A percentile compares a stretch with the other conserved stretches of the same genome.
Evolutionary conservation across 2,888 invertebrate genomes (phyloP).

Genomic region (Pammene fasciana): DNA sequence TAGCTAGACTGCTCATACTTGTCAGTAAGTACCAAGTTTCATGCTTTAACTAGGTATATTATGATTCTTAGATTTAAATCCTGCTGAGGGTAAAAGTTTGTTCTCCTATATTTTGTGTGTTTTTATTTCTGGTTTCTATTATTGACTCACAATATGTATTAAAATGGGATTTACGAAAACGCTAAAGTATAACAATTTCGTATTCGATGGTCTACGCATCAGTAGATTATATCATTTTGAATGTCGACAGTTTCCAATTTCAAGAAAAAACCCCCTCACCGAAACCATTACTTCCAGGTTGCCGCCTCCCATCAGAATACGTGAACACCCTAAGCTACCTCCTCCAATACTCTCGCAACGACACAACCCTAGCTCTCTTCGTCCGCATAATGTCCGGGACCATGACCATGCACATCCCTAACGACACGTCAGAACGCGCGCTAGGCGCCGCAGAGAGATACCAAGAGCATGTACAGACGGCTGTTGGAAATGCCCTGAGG

Average conservation of each 20-base stretch:
- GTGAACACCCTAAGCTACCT: slow-evolving; percentile 84
- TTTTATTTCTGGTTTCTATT: too few relatives aligned
- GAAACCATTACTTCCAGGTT: slow-evolving; percentile 66
- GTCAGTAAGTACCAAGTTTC: slow-evolving; percentile 65
- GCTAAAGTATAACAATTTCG: too few relatives aligned
- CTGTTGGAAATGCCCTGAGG: slow-evolving; percentile 72
- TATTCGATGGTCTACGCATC: too few relatives aligned
- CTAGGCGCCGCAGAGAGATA: slow-evolving; percentile 72
- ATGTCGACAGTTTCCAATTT: too few relatives aligned
- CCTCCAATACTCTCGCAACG: slow-evolving; percentile 83
- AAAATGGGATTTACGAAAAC: too few relatives aligned
- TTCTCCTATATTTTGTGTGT: too few relatives aligned
- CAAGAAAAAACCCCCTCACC: background rate
- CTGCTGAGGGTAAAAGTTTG: too few relatives aligned
- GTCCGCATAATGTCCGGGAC: slow-evolving; percentile 86
- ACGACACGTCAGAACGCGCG: slow-evolving; percentile 63
- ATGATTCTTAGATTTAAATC: too few relatives aligned
- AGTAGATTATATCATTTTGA: background rate
- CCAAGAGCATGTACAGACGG: slow-evolving; percentile 67
- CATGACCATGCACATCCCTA: slow-evolving; percentile 72
- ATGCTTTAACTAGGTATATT: background rate
- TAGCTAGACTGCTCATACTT: slow-evolving; percentile 75
- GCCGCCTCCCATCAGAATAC: slow-evolving; percentile 84
- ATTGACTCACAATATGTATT: too few relatives aligned
- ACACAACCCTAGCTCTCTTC: slow-evolving; percentile 84